These are phyloP conservation scores for Gila robusta DNA, from an alignment of 2,797 vertebrate genomes.

Conservation along the genomic window DNA sequence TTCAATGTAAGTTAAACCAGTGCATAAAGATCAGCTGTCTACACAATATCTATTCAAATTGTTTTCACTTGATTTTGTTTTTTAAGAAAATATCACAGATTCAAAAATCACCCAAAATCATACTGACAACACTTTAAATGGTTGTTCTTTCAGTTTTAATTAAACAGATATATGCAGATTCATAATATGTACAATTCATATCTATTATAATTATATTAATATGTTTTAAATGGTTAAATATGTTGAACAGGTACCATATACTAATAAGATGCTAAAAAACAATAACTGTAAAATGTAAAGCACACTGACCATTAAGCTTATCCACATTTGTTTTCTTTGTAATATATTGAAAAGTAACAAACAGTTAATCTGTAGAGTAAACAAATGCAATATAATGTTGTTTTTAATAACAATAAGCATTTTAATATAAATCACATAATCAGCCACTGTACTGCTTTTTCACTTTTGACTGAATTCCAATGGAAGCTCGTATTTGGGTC, in stretches of 20 bases:
- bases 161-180: not conserved
- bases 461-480: not conserved
- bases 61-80: not conserved
- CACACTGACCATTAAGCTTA: too few relatives aligned
- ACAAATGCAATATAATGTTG: not conserved
- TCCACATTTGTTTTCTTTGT: not conserved
- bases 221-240: not conserved
- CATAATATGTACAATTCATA: not conserved
- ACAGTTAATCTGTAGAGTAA: not conserved
- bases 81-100: too few relatives aligned
- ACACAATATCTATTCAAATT: too few relatives aligned
- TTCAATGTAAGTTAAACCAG: not conserved
- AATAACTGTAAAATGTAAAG: not conserved
- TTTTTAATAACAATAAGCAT: not conserved
- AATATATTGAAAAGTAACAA: not conserved
- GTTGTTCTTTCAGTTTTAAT: not conserved
- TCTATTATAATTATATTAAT: not conserved
- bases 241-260: not conserved
- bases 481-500: not conserved
- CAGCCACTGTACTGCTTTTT: not conserved
- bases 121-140: too few relatives aligned
- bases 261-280: not conserved
- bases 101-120: not conserved
- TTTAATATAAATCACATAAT: not conserved
- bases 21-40: not conserved